Evolutionary conservation across 30 jellyfish, hydroid and myxozoan species (phyloP), one percentile per base, ranked within the genome.

Genomic region (Mastigias papua): DNA sequence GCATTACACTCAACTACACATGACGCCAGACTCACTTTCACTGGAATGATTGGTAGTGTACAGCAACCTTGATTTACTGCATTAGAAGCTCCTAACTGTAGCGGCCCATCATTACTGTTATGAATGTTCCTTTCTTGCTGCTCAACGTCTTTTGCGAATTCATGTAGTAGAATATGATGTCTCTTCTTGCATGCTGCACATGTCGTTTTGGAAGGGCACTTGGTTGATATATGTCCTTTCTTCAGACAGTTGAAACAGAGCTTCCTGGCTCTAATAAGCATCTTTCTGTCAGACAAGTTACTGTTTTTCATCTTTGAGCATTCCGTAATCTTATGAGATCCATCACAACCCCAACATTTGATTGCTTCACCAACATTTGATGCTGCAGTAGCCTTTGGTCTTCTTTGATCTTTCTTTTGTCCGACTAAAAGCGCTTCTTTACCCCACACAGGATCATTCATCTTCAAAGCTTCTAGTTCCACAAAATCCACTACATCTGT

Each of bases 401-500:
- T n/a, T 11, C 11, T 37, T 11, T 37, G 54, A 46, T 49, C 88
- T 32, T 50, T 77, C 51, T 20, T 54, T 78, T 77, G 88, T 57
- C 25, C 25, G 26, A 31, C 35, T 10, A 30, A 77, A 57, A 54
- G 88, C 31, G 88, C 91, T 26, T 80, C 46, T 63, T 69, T 80
- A 84, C 91, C 84, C 81, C 82, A 80, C 60, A 80, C 84, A 31
- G 84, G 91, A 84, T 80, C 91, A 67, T 63, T 80, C 81, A 80
- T 23, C 91, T 63, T 80, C 84, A 32, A 60, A 69, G 91, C 91
- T 66, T 80, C 91, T 80, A 51, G 34, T 69, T 67, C 82, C 32
- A 80, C 84, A 63, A 80, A 63, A 9, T 80, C 82, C 35, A 80
- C 91, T 64, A 80, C 72, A 42, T 65, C 62, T 46, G 72, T 33